These are phyloP conservation scores for Tapirus terrestris DNA, from an alignment of 2,113 vertebrate genomes.

Conservation along the genomic window DNA sequence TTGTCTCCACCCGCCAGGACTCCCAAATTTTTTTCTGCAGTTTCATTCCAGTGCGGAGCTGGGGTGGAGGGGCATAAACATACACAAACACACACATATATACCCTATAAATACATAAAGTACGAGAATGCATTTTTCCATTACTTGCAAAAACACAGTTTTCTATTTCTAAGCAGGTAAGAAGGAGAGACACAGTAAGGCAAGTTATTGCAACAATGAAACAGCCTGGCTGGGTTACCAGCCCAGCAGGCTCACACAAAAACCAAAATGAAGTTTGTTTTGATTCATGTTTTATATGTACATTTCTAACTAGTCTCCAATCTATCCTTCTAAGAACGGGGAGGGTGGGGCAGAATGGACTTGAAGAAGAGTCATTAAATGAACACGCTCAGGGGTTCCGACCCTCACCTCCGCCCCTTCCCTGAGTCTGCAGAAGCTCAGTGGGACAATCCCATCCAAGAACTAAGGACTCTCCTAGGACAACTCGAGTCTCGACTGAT, in stretches of 20 bases:
- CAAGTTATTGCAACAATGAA: constrained; percentile 20
- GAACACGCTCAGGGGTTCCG: not conserved
- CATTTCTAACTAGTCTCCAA: not conserved
- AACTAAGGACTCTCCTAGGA: not conserved
- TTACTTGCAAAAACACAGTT: constrained; percentile 42
- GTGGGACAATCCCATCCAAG: not conserved
- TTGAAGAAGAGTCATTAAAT: not conserved
- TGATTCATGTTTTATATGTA: not conserved
- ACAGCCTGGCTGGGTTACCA: not conserved
- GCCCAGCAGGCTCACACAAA: not conserved
- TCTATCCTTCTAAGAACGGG: not conserved
- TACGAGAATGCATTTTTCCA: constrained; percentile 2
- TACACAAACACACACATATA: constrained; percentile 68
- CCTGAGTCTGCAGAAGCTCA: not conserved
- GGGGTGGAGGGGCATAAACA: constrained; percentile 63
- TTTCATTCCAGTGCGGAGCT: constrained; percentile 89
- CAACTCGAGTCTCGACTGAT: constrained; percentile 46
- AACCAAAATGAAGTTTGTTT: not conserved
- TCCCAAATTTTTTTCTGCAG: constrained; percentile 80
- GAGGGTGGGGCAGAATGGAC: not conserved
- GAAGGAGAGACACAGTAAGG: constrained; percentile 9
- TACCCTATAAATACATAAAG: constrained; percentile 61
- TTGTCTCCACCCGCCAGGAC: constrained; percentile 82
- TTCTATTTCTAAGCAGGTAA: constrained; percentile 29
- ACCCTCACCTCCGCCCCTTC: not conserved